Evolutionary conservation across 2,797 vertebrate species (phyloP).

Genomic region (Scarus forsteni): DNA sequence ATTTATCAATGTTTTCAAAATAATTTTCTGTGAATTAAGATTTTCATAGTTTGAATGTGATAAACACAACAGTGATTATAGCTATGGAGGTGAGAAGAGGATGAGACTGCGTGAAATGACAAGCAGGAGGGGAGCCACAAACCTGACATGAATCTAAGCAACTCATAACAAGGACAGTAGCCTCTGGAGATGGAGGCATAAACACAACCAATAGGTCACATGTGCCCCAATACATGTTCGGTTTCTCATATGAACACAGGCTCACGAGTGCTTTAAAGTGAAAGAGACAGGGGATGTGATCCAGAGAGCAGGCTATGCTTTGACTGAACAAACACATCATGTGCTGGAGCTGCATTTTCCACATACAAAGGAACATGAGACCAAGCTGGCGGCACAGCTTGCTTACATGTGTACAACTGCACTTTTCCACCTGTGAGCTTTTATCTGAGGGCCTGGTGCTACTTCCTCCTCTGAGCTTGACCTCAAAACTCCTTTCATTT

Average conservation of each 20-base stretch:
- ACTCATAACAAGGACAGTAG: too few species aligned
- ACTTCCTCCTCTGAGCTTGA: constrained; percentile 82
- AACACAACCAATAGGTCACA: too few species aligned
- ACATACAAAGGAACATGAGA: constrained; percentile 80
- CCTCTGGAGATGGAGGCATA: too few species aligned
- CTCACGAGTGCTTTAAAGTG: constrained; percentile 62
- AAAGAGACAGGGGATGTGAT: constrained; percentile 65
- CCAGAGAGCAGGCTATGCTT: constrained; percentile 66
- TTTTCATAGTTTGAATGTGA: too few species aligned
- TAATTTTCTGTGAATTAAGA: too few species aligned
- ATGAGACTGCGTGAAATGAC: too few species aligned
- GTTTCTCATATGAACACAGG: constrained; percentile 44
- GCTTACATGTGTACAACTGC: constrained; percentile 71
- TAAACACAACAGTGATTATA: too few species aligned
- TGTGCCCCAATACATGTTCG: too few species aligned
- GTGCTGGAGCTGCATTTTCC: constrained; percentile 72
- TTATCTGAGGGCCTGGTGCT: constrained; percentile 76
- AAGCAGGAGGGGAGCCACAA: too few species aligned
- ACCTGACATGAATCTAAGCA: too few species aligned
- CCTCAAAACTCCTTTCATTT: constrained; percentile 82
- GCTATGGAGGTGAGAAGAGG: too few species aligned
- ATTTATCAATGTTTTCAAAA: too few species aligned
- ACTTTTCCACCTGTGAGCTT: constrained; percentile 83
- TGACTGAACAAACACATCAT: constrained; percentile 78
- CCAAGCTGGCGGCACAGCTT: constrained; percentile 78